Conservation (phyloP, 2,888 invertebrate species). For the Acanthosepion esculentum region DNA sequence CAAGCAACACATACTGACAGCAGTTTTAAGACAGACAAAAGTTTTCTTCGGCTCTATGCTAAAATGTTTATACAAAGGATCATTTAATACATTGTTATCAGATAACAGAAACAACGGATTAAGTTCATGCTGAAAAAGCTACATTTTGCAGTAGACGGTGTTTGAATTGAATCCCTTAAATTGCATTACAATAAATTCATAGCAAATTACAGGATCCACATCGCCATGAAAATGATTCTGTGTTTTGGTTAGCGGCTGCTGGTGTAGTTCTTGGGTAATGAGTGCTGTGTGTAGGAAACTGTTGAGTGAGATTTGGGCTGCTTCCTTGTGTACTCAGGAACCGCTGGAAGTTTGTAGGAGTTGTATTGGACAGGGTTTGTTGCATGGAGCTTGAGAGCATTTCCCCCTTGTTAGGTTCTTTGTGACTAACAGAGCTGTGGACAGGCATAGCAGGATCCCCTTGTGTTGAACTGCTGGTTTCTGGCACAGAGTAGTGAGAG, state of each 20-base stretch:
- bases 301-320: neutral
- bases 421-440: neutral
- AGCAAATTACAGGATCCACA: neutral
- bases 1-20: neutral
- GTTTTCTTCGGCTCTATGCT: neutral
- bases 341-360: neutral
- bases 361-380: neutral
- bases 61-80: neutral
- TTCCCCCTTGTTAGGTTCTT: neutral
- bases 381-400: neutral
- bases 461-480: slow-evolving; percentile 40
- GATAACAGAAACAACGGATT: neutral
- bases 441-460: neutral
- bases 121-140: neutral
- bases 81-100: neutral
- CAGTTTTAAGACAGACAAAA: neutral
- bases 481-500: slow-evolving; percentile 65
- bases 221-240: neutral
- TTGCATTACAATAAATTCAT: neutral
- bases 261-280: slow-evolving; percentile 18
- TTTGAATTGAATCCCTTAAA: neutral
- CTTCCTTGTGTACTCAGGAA: neutral
- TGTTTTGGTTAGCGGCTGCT: neutral
- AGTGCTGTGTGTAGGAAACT: slow-evolving; percentile 8
- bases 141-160: neutral